Base-by-base conservation (phyloP, 1,140 invertebrate species). In the Rhagoletis zephyria region DNA sequence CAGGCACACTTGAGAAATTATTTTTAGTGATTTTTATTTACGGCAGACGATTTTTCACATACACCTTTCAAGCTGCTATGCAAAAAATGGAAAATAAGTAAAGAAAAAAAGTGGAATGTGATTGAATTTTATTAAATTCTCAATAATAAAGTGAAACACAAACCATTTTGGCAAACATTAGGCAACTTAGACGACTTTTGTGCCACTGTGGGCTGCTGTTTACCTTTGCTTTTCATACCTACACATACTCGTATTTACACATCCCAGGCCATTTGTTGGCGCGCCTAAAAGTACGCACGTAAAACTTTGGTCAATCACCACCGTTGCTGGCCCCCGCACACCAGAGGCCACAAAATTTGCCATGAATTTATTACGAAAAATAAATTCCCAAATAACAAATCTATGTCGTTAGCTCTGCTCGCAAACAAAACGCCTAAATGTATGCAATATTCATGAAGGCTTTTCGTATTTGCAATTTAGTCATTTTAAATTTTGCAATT, bases 11-110 rank as follows among this genome's bases (percentile, higher is more conserved):
- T 42, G 40, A 45, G 16, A 74, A 74, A 74, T 74, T 48, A 74
- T 74, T 74, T 45, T 48, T 48, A 74, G 67, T 48, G 42, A 74
- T 74, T 74, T 74, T 74, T 74, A 74, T 74, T 74, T 48, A 74
- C 42, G 14, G 67, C 67, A 74, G 10, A 74, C 67, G 67, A 74
- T 74, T 74, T 48, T 74, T 48, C 67, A 42, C 14, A 74, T 74
- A 74, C 40, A 45, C 67, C 5, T 74, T 74, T n/a, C 7, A 74
- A 45, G 40, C 40, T 40, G 64, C 16, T 40, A 74, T 48, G 12
- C 67, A 74, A 74, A 48, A 16, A 6, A 40, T 74, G 9, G 12
- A 63, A 63, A 14, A 5, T 1, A 74, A 74, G 67, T 42, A 74
- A 45, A 30, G 30, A 30, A 30, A 30, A 30, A 30, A 30, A 56